Evolutionary conservation across 2,113 vertebrate species (phyloP).

Genomic region (Lonchura striata): DNA sequence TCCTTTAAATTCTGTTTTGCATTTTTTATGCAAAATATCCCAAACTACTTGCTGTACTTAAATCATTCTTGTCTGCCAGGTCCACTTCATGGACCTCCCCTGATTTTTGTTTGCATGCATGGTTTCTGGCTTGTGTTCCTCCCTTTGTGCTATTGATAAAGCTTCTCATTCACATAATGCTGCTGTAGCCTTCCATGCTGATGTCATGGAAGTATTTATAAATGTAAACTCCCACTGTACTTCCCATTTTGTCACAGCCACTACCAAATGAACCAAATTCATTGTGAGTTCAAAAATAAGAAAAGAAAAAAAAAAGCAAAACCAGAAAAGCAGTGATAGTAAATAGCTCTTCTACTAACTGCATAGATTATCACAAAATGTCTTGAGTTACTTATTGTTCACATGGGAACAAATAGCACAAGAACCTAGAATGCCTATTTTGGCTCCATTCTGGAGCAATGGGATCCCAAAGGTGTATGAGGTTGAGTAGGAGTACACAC

Average conservation of each 20-base stretch:
- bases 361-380: background rate
- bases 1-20: background rate
- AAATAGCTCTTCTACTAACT: background rate
- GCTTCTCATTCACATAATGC: background rate
- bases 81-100: background rate
- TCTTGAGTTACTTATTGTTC: background rate
- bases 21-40: background rate
- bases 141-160: background rate
- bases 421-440: background rate
- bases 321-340: background rate
- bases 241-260: background rate
- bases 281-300: background rate
- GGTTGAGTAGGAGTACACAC: background rate
- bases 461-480: background rate
- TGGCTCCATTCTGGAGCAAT: background rate
- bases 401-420: accelerated
- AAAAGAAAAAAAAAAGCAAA: background rate
- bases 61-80: background rate
- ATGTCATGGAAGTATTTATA: background rate
- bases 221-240: background rate
- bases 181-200: background rate
- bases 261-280: background rate
- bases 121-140: background rate
- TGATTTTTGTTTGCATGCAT: background rate
- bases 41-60: background rate